These are phyloP conservation scores for Crambe crambe DNA, from an alignment of 37 sponge, comb jelly and placozoan genomes.

Conservation along the genomic window DNA sequence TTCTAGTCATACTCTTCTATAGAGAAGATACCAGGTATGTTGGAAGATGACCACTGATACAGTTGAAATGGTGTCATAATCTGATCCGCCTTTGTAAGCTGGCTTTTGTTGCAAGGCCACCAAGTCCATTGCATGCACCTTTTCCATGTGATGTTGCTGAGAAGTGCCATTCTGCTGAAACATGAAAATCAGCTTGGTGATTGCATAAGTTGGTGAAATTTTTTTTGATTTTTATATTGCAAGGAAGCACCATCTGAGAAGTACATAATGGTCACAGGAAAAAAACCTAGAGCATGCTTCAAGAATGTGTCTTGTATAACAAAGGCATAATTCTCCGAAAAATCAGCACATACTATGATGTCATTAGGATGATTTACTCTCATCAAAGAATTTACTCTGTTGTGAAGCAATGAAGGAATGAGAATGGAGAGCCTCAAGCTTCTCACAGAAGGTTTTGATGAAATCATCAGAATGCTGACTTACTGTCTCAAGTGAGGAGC, in stretches of 20 bases:
- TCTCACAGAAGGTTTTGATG: conserved; percentile 22
- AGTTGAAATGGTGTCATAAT: conserved; percentile 58
- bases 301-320: conserved; percentile 46
- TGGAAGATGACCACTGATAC: conserved; percentile 6
- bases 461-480: no score
- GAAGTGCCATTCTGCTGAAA: conserved; percentile 67
- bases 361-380: conserved; percentile 31
- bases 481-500: no score
- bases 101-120: conserved; percentile 54
- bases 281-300: conserved; percentile 8
- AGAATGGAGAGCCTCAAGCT: conserved; percentile 22
- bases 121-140: conserved; percentile 65
- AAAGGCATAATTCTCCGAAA: conserved; percentile 52
- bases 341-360: conserved; percentile 34
- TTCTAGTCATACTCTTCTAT: conserved; percentile 12
- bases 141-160: conserved; percentile 70
- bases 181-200: conserved; percentile 60
- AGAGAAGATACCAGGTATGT: conserved; percentile 16
- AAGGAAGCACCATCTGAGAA: conserved; percentile 66
- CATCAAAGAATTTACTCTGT: conserved; percentile 22
- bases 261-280: conserved; percentile 37
- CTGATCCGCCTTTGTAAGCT: conserved; percentile 46
- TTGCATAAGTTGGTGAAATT: conserved; percentile 47
- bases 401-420: conserved; percentile 43
- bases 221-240: conserved; percentile 56